These are phyloP conservation scores for Scrobipalpa atriplicella DNA, from an alignment of 2,888 invertebrate genomes.

Conservation along the genomic window DNA sequence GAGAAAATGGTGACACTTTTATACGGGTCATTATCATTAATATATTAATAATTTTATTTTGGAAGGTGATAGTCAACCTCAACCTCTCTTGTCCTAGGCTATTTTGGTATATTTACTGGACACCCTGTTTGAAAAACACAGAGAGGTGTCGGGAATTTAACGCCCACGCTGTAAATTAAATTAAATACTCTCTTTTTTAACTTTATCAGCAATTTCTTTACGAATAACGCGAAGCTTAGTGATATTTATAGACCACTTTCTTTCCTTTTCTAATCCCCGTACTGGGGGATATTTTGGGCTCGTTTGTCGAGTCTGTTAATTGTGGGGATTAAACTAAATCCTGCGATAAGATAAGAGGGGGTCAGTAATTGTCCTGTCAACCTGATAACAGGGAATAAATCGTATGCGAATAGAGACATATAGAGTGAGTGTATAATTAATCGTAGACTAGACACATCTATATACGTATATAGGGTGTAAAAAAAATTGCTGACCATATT, in stretches of 20 bases:
- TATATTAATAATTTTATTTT: too few relatives aligned
- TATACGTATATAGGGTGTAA: neutral
- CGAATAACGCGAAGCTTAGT: conserved; percentile 45
- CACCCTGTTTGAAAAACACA: too few relatives aligned
- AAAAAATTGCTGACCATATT: too few relatives aligned
- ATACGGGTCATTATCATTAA: too few relatives aligned
- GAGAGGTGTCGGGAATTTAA: too few relatives aligned
- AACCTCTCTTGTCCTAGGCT: too few relatives aligned
- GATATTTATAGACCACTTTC: conserved; percentile 59
- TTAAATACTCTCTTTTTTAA: neutral
- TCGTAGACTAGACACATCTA: too few relatives aligned
- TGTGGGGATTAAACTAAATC: conserved; percentile 43
- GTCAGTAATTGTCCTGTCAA: conserved; percentile 27
- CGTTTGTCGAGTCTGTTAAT: conserved; percentile 43
- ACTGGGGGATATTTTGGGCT: conserved; percentile 41
- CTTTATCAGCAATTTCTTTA: conserved; percentile 13
- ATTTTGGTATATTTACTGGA: too few relatives aligned
- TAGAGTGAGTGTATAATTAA: neutral
- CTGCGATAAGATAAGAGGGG: conserved; percentile 17
- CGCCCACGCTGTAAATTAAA: neutral
- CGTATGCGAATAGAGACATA: neutral
- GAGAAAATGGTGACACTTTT: too few relatives aligned
- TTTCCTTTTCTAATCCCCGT: conserved; percentile 53
- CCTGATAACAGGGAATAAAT: conserved; percentile 22
- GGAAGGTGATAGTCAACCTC: too few relatives aligned